Conservation (phyloP, 1,140 invertebrate species). For the Acromyrmex heyeri region DNA sequence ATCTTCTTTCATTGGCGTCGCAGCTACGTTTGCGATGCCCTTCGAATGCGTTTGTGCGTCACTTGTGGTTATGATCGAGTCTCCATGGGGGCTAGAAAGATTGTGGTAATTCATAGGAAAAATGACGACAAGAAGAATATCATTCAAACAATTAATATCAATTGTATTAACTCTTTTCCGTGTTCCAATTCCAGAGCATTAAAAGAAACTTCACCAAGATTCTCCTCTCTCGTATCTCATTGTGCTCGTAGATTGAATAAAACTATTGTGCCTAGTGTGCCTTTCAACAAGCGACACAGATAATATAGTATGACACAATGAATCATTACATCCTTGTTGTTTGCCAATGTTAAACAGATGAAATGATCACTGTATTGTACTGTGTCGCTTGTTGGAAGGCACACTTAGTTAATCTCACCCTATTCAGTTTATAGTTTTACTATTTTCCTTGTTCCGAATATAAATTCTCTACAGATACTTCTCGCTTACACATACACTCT, state of each 20-base stretch:
- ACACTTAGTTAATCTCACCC: neutral
- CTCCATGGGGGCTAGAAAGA: slow-evolving; percentile 28
- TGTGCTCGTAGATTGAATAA: neutral
- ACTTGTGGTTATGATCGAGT: slow-evolving; percentile 10
- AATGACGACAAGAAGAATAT: neutral
- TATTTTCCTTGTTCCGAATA: neutral
- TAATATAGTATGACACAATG: no score
- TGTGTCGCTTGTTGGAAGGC: no score
- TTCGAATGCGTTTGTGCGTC: slow-evolving; percentile 25
- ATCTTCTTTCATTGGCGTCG: slow-evolving; percentile 1
- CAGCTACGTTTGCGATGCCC: neutral
- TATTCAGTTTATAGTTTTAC: neutral
- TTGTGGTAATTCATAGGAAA: slow-evolving; percentile 17
- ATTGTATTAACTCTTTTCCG: neutral
- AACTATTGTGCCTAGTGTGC: neutral
- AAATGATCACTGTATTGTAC: no score
- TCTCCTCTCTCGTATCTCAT: neutral
- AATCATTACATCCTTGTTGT: no score
- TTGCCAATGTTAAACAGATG: no score
- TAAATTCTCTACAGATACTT: no score
- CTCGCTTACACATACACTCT: neutral
- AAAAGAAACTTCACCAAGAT: neutral
- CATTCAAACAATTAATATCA: slow-evolving; percentile 19
- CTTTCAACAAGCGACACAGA: no score
- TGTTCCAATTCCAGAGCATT: neutral